Conservation (phyloP, 2,797 vertebrate genomes). For the Sarcophilus harrisii region DNA sequence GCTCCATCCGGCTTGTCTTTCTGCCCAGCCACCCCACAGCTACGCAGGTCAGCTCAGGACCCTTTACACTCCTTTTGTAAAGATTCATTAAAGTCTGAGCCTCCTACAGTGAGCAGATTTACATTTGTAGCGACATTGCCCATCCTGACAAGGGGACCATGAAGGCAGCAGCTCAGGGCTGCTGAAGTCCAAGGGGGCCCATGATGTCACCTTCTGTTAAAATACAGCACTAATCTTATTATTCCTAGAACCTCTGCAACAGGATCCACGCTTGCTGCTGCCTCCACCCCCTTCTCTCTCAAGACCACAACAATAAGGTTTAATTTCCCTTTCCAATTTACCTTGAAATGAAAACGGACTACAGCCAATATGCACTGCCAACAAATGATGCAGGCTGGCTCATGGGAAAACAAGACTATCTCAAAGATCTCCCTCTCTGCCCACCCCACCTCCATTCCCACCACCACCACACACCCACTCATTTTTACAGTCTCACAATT, state of each 20-base stretch:
- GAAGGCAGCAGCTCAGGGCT: slow-evolving; percentile 71
- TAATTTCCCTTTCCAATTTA: slow-evolving; percentile 84
- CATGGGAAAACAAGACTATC: slow-evolving; percentile 73
- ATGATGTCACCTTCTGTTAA: slow-evolving; percentile 82
- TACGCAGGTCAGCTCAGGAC: slow-evolving; percentile 60
- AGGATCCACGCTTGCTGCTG: slow-evolving; percentile 59
- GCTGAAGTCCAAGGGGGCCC: slow-evolving; percentile 73
- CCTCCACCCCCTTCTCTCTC: slow-evolving; percentile 74
- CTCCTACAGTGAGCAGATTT: slow-evolving; percentile 70
- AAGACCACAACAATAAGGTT: slow-evolving; percentile 79
- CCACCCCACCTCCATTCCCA: neutral
- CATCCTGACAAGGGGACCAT: slow-evolving; percentile 72
- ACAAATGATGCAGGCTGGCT: slow-evolving; percentile 74
- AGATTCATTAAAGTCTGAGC: slow-evolving; percentile 79
- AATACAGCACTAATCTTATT: slow-evolving; percentile 82
- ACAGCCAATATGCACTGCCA: slow-evolving; percentile 81
- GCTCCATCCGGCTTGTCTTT: slow-evolving; percentile 43
- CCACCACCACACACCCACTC: slow-evolving; percentile 68
- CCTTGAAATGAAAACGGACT: slow-evolving; percentile 82
- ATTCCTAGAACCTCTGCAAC: slow-evolving; percentile 69
- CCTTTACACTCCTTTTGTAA: slow-evolving; percentile 74
- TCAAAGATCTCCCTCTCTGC: slow-evolving; percentile 54
- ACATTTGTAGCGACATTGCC: slow-evolving; percentile 65
- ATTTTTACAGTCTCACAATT: slow-evolving; percentile 77
- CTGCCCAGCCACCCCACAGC: slow-evolving; percentile 64